A percentile compares a stretch with the other conserved stretches of the same genome.
phyloP scores from a whole-genome alignment of 2,797 vertebrate genomes.

The Bradypus variegatus region DNA sequence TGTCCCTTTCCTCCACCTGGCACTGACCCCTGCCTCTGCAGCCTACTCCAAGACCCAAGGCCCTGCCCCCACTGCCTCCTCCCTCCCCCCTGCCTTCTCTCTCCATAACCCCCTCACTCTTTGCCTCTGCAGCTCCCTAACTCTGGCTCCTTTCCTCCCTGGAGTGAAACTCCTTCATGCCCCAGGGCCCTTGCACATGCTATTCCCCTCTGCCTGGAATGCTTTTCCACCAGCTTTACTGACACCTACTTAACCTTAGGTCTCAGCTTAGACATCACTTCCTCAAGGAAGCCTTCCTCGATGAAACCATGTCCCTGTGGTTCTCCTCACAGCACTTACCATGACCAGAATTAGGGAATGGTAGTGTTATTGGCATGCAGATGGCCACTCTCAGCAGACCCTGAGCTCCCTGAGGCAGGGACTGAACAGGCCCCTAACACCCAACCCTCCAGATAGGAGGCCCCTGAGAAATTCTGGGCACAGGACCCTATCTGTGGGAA shows the following conservation, averaged over 20 bases:
- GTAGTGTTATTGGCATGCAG: background rate
- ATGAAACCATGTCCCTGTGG: background rate
- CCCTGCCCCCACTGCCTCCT: background rate
- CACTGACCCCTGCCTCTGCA: background rate
- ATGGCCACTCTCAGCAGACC: background rate
- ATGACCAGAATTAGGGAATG: accelerated
- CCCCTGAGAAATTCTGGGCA: background rate
- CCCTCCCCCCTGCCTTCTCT: too few species aligned
- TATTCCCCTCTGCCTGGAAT: accelerated
- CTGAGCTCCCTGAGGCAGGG: background rate
- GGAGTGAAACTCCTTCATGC: background rate
- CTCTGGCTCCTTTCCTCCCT: background rate
- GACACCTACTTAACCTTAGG: background rate
- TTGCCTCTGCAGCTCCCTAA: background rate
- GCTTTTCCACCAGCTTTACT: background rate
- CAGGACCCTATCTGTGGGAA: background rate
- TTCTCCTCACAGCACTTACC: background rate
- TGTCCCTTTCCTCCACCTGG: background rate
- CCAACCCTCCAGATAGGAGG: background rate
- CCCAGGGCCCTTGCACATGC: conserved; percentile 12
- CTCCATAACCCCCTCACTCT: background rate
- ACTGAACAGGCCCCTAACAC: background rate
- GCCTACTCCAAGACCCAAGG: background rate
- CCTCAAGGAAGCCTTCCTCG: background rate
- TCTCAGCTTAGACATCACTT: background rate